Percentiles rank a stretch among this genome's conserved stretches.
phyloP scores from a whole-genome alignment of 2,113 vertebrate species.

The Ceyx cyanopectus region DNA sequence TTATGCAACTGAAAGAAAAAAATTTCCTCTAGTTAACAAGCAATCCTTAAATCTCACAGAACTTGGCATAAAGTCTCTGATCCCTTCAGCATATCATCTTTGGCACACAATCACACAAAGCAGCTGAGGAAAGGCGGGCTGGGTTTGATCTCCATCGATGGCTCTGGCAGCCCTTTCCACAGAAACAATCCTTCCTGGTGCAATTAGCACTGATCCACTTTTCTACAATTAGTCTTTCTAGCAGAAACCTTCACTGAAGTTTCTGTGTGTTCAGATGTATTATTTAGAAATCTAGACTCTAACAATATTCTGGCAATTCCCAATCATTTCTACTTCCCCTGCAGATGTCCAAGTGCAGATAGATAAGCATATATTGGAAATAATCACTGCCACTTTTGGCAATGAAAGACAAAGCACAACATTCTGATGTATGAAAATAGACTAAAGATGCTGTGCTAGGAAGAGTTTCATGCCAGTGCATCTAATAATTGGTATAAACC shows the following conservation, averaged over 20 bases:
- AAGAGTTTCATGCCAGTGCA: not conserved
- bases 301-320: not conserved
- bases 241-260: not conserved
- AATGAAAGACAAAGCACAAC: not conserved
- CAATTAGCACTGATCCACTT: not conserved
- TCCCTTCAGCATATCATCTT: conserved; percentile 3
- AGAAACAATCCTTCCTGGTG: not conserved
- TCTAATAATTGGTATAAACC: not conserved
- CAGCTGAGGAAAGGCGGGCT: not conserved
- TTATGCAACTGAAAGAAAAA: conserved; percentile 44
- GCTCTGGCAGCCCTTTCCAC: conserved; percentile 8
- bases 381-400: not conserved
- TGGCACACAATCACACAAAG: not conserved
- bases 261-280: not conserved
- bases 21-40: conserved; percentile 12
- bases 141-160: conserved; percentile 33
- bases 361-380: not conserved
- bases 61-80: not conserved
- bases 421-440: not conserved
- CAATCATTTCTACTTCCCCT: not conserved
- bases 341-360: not conserved
- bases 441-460: not conserved
- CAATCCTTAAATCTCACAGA: conserved; percentile 3
- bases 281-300: not conserved
- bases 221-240: not conserved